Conservation (phyloP, 1,140 invertebrate species). For the Anastrepha obliqua region DNA sequence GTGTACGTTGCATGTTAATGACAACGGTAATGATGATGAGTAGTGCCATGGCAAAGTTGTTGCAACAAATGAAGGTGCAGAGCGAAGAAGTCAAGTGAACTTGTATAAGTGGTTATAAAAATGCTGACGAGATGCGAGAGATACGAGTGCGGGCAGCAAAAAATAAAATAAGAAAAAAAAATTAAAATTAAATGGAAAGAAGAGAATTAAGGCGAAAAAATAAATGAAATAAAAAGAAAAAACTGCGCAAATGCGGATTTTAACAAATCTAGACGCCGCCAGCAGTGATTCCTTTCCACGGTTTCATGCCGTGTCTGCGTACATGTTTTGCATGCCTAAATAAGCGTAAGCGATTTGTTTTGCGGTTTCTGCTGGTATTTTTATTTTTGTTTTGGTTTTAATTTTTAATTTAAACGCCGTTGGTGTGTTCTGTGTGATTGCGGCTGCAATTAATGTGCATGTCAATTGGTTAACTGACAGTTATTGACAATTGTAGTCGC, state of each 20-base stretch:
- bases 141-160: not conserved
- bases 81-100: not conserved
- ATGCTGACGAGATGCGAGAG: not conserved
- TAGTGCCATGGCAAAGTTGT: slow-evolving; percentile 20
- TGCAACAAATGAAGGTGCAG: slow-evolving; percentile 40
- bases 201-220: not conserved
- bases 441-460: slow-evolving; percentile 49
- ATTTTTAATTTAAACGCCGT: slow-evolving; percentile 12
- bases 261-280: not conserved
- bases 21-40: slow-evolving; percentile 49
- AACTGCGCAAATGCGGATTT: not conserved
- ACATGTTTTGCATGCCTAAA: slow-evolving; percentile 30
- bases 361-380: not conserved
- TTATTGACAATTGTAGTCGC: slow-evolving; percentile 50
- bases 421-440: not conserved
- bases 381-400: not conserved
- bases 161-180: not conserved
- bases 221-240: not conserved
- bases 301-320: not conserved
- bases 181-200: not conserved
- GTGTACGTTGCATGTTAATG: slow-evolving; percentile 41
- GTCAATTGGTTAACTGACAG: slow-evolving; percentile 51
- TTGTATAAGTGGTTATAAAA: slow-evolving; percentile 8
- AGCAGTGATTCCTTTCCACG: slow-evolving; percentile 47
- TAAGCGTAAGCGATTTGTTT: slow-evolving; percentile 22